These are phyloP conservation scores for Chrosomus eos DNA, from an alignment of 2,797 vertebrate genomes.

Conservation along the genomic window DNA sequence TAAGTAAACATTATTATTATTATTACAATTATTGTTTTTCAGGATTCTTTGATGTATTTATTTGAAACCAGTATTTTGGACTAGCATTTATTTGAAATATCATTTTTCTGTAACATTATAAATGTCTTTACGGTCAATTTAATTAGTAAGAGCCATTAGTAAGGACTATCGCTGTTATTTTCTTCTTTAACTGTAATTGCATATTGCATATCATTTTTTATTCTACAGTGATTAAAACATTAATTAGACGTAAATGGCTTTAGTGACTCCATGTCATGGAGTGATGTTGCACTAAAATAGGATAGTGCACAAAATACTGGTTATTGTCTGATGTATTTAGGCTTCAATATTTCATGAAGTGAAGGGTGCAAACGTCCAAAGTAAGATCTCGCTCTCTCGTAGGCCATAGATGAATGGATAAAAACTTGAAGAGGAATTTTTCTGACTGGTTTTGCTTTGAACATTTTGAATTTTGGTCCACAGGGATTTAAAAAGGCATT, in stretches of 20 bases:
- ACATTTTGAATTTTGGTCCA: slow-evolving; percentile 27
- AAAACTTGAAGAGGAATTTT: slow-evolving; percentile 36
- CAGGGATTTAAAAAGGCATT: slow-evolving; percentile 26
- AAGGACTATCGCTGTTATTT: slow-evolving; percentile 2
- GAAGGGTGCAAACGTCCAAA: slow-evolving; percentile 12
- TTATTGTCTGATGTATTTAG: slow-evolving; percentile 27
- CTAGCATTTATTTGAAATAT: neutral
- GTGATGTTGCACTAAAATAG: slow-evolving; percentile 1
- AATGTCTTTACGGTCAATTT: neutral
- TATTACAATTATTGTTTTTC: neutral
- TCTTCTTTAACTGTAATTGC: slow-evolving; percentile 42
- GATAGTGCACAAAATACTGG: slow-evolving; percentile 28
- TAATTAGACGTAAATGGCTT: slow-evolving; percentile 30
- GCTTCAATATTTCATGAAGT: slow-evolving; percentile 28
- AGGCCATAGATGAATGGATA: slow-evolving; percentile 4
- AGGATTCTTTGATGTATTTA: neutral
- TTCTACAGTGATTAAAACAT: neutral
- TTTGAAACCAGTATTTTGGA: too few relatives aligned
- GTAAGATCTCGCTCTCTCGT: slow-evolving; percentile 7
- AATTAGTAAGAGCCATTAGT: neutral
- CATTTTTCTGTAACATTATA: neutral
- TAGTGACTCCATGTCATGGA: neutral
- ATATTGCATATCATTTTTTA: slow-evolving; percentile 37
- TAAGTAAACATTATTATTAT: neutral
- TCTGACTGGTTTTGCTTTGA: slow-evolving; percentile 35